Conservation (phyloP, 2,797 vertebrate genomes). For the Pogoniulus pusillus region DNA sequence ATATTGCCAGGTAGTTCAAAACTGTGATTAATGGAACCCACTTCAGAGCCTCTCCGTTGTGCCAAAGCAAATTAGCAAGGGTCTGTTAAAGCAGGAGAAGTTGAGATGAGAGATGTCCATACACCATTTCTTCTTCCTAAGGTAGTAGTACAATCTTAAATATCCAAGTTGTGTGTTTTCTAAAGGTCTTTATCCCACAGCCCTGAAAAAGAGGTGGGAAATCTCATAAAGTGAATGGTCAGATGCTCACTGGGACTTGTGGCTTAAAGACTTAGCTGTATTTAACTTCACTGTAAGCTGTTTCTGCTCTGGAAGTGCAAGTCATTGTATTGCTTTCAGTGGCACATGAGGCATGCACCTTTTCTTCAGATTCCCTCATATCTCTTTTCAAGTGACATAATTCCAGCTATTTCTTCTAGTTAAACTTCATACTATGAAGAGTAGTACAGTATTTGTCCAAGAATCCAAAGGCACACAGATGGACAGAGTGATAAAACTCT, state of each 20-base stretch:
- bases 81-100: neutral
- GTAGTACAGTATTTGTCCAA: neutral
- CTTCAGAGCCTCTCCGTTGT: neutral
- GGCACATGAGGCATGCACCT: neutral
- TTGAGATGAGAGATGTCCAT: neutral
- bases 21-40: neutral
- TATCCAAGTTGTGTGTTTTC: neutral
- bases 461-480: neutral
- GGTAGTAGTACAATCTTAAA: neutral
- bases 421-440: neutral
- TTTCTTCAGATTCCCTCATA: neutral
- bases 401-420: neutral
- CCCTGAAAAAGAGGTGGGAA: neutral
- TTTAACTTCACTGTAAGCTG: neutral
- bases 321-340: neutral
- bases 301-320: neutral
- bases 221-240: neutral
- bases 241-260: neutral
- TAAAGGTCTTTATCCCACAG: neutral
- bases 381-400: neutral
- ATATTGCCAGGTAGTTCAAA: conserved; percentile 9
- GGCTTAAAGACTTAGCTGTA: neutral
- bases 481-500: neutral
- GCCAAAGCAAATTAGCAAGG: neutral
- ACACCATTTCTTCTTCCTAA: neutral